Evolutionary conservation across 2,888 invertebrate genomes (phyloP).

Genomic region (Kryphioiulus occultus): DNA sequence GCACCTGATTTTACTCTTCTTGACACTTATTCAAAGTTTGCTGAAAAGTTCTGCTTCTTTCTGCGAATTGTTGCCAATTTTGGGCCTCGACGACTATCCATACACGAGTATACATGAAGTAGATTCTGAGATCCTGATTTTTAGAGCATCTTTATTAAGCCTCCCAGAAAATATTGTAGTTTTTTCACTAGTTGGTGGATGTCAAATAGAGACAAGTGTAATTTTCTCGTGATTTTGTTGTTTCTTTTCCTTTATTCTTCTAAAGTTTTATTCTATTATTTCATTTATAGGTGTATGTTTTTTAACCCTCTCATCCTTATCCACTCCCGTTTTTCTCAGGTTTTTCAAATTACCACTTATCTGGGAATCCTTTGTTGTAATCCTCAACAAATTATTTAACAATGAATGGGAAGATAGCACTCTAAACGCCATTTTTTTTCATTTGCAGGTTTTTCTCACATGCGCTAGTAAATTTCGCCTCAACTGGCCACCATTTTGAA

Average conservation of each 20-base stretch:
- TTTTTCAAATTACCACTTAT: slow-evolving; percentile 23
- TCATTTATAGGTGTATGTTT: not conserved
- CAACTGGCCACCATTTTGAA: slow-evolving; percentile 7
- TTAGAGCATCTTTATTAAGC: not conserved
- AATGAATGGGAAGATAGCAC: slow-evolving; percentile 17
- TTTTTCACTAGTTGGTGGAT: not conserved
- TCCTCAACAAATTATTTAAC: slow-evolving; percentile 17
- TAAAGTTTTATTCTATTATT: not conserved
- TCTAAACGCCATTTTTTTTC: slow-evolving; percentile 7
- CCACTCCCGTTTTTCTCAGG: not conserved
- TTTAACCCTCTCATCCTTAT: not conserved
- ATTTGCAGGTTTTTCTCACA: slow-evolving; percentile 9
- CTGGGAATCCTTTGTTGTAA: slow-evolving; percentile 17
- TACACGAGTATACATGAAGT: too few relatives aligned
- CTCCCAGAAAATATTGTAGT: not conserved
- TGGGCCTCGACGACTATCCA: not conserved
- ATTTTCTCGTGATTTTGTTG: not conserved
- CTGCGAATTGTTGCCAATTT: not conserved
- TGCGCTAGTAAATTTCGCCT: not conserved
- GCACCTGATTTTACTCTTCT: not conserved
- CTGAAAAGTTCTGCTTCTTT: not conserved
- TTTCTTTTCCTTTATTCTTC: not conserved
- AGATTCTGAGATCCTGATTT: not conserved
- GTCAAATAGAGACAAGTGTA: not conserved
- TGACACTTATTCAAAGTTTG: not conserved